phyloP scores from a whole-genome alignment of 2,113 vertebrate species.

The Amblyornis subalaris region DNA sequence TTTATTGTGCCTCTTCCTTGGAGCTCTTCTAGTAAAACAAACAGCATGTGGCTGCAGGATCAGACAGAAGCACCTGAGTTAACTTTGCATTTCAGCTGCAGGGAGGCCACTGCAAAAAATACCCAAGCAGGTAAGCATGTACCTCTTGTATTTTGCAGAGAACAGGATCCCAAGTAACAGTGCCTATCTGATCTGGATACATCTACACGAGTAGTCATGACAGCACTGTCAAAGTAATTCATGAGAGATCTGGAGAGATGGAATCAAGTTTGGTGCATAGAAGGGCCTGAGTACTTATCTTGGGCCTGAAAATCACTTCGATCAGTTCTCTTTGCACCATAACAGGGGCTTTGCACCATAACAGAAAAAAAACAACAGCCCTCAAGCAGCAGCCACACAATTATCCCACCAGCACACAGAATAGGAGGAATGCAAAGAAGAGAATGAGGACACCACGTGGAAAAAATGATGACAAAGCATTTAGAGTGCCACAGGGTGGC shows the following conservation, averaged over 20 bases:
- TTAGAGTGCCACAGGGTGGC: neutral
- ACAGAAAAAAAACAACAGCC: neutral
- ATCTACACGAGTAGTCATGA: neutral
- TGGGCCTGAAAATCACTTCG: neutral
- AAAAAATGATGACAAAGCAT: neutral
- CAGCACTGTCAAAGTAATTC: neutral
- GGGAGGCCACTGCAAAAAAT: neutral
- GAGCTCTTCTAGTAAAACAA: neutral
- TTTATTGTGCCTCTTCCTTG: neutral
- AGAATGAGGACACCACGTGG: neutral
- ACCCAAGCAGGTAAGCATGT: neutral
- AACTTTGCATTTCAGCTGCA: neutral
- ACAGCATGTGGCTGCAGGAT: neutral
- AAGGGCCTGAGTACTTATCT: neutral
- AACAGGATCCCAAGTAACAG: neutral
- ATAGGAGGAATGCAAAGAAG: neutral
- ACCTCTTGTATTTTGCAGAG: neutral
- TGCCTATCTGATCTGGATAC: neutral
- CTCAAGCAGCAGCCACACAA: neutral
- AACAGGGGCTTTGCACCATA: neutral
- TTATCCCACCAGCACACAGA: neutral
- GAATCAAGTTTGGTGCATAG: neutral
- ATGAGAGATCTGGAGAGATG: neutral
- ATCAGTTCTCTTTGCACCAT: neutral
- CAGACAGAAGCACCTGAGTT: neutral